phyloP scores from a whole-genome alignment of 92 coral and sea anemone genomes.

The Bergia sp. region DNA sequence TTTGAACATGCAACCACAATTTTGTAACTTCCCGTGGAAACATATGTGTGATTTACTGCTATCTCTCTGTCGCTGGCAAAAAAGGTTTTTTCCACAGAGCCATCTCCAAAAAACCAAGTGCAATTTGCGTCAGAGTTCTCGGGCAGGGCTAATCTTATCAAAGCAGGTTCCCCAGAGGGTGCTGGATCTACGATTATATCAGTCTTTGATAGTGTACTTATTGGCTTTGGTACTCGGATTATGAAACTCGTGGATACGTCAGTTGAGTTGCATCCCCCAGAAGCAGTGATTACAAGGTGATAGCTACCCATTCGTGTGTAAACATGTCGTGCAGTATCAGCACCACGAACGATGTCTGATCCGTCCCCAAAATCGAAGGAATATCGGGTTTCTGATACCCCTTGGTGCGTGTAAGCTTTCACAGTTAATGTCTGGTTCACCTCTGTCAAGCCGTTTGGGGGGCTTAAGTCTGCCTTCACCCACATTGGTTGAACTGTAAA shows the following conservation, averaged over 20 bases:
- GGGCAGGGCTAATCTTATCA: slow-evolving; percentile 25
- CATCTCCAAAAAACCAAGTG: slow-evolving; percentile 52
- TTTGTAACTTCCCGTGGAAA: slow-evolving; percentile 43
- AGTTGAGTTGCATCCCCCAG: slow-evolving; percentile 38
- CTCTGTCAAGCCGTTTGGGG: slow-evolving; percentile 43
- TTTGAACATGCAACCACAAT: slow-evolving; percentile 50
- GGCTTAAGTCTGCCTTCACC: slow-evolving; percentile 42
- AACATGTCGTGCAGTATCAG: slow-evolving; percentile 44
- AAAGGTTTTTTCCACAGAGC: slow-evolving; percentile 5
- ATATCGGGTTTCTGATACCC: slow-evolving; percentile 40
- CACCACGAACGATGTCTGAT: not conserved
- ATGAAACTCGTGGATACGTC: not conserved
- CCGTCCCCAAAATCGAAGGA: slow-evolving; percentile 72
- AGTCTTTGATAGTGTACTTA: slow-evolving; percentile 17
- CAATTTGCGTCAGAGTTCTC: slow-evolving; percentile 37
- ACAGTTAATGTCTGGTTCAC: slow-evolving; percentile 53
- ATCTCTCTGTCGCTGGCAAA: not conserved
- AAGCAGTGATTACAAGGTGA: slow-evolving; percentile 29
- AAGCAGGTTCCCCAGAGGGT: slow-evolving; percentile 2
- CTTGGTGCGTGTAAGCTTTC: slow-evolving; percentile 45
- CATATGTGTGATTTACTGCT: slow-evolving; percentile 42
- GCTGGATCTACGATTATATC: slow-evolving; percentile 10
- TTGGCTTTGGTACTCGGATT: slow-evolving; percentile 19
- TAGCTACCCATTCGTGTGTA: slow-evolving; percentile 46
- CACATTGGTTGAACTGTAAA: not conserved